phyloP scores from a whole-genome alignment of 2,888 invertebrate species.

The Parapristionchus giblindavisi region DNA sequence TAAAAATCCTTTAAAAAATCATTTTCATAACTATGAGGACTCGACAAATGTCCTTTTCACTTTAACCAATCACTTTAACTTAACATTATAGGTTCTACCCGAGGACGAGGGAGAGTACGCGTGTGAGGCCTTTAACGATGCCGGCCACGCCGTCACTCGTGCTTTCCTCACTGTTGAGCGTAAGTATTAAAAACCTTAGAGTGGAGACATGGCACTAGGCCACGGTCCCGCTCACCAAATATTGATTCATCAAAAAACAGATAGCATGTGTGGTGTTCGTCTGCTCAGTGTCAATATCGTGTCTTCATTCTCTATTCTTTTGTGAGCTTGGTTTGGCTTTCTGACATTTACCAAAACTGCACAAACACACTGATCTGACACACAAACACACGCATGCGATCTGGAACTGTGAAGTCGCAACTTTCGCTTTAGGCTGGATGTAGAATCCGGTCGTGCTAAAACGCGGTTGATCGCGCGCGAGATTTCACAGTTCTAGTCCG shows the following conservation, averaged over 20 bases:
- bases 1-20: background rate
- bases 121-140: constrained; percentile 83
- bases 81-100: constrained; percentile 38
- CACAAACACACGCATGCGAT: constrained; percentile 29
- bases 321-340: too few species aligned
- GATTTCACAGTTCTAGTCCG: constrained; percentile 8
- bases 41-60: background rate
- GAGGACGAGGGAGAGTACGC: constrained; percentile 89
- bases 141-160: constrained; percentile 82
- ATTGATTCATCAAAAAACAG: background rate
- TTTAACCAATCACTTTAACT: background rate
- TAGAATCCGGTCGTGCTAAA: too few species aligned
- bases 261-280: constrained; percentile 23
- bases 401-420: constrained; percentile 22
- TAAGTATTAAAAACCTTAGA: constrained; percentile 44
- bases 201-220: too few species aligned
- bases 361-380: background rate
- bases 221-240: too few species aligned
- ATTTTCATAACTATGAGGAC: background rate
- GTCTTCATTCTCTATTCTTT: too few species aligned
- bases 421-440: background rate
- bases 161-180: constrained; percentile 61
- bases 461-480: constrained; percentile 26
- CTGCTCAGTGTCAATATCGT: background rate
- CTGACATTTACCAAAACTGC: background rate